Evolutionary conservation across 2,113 vertebrate species (phyloP).

Genomic region (Pogonocichla stellata): DNA sequence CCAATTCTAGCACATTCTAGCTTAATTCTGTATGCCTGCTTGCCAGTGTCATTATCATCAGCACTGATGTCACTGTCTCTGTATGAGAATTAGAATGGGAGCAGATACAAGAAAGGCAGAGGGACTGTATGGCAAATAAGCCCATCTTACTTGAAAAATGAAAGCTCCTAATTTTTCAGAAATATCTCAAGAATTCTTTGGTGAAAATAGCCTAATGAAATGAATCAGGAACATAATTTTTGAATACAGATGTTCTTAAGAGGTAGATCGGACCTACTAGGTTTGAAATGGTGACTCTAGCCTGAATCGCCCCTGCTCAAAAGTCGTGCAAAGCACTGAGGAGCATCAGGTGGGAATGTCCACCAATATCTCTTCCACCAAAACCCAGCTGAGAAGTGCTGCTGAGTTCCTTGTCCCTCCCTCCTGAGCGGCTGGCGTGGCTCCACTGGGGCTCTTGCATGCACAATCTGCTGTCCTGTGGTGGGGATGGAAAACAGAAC

Average conservation of each 20-base stretch:
- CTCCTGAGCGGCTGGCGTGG: background rate
- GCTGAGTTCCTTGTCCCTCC: background rate
- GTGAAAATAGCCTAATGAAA: background rate
- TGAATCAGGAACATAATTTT: background rate
- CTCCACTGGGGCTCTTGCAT: background rate
- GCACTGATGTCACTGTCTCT: background rate
- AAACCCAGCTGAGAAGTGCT: background rate
- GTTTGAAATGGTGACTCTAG: background rate
- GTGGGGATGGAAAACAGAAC: background rate
- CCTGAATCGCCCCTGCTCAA: background rate
- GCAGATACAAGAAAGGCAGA: background rate
- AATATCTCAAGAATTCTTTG: background rate
- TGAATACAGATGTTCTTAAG: background rate
- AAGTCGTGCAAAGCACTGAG: background rate
- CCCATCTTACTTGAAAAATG: background rate
- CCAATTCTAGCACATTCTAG: background rate
- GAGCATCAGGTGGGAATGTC: background rate
- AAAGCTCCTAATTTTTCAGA: conserved; percentile 8
- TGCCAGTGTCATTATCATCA: background rate
- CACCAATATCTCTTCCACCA: background rate
- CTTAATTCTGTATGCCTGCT: background rate
- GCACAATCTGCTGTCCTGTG: background rate
- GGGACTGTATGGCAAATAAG: background rate
- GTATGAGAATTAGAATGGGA: background rate
- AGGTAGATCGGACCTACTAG: background rate